Evolutionary conservation across 2,797 vertebrate species (phyloP), one percentile per base, ranked within the genome.

Genomic region (Synaphobranchus kaupii): DNA sequence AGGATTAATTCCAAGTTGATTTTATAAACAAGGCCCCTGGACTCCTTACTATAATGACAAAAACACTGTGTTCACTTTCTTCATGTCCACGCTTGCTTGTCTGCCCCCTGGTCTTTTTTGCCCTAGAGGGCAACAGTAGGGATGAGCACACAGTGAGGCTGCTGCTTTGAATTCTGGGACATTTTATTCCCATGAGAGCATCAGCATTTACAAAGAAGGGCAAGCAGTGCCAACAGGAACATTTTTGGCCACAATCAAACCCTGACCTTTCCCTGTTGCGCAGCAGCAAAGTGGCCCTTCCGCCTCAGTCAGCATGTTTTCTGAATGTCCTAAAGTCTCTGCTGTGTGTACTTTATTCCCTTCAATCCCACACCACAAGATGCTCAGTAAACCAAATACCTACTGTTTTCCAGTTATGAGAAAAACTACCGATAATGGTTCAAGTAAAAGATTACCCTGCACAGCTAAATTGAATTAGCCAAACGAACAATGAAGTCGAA

Each of bases 111-210:
- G 2, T 9, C 28, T 39, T 80, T 39, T 80, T 47, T 78, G 39
- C 8, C 76, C 20, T 2, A 78, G 34, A 80, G 78, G 47, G 44
- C 25, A 50, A 22, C 78, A 48, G 47, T 50, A n/a, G 44, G 8
- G 78, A 48, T 50, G 78, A 81, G 52, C 52, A 20, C 83, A 28
- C 83, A 84, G 31, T 31, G n/a, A 60, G 6, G 28, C 50, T 84
- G 54, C 34, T 22, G 52, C 83, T 34, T 15, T 12, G 81, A 83
- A 83, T 54, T 83, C 50, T 54, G 80, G 47, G 81, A 13, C 81
- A 52, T 83, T 83, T 44, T 20, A 56, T 84, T 84, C 56, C 83
- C 83, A 84, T 56, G 83, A 84, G 52, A 28, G 28, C 56, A 56
- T 84, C 17, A 39, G n/a, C 52, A 2, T 15, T 84, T 60, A 31